Conservation (phyloP, 2,113 vertebrate genomes). For the Chaetops frenatus region DNA sequence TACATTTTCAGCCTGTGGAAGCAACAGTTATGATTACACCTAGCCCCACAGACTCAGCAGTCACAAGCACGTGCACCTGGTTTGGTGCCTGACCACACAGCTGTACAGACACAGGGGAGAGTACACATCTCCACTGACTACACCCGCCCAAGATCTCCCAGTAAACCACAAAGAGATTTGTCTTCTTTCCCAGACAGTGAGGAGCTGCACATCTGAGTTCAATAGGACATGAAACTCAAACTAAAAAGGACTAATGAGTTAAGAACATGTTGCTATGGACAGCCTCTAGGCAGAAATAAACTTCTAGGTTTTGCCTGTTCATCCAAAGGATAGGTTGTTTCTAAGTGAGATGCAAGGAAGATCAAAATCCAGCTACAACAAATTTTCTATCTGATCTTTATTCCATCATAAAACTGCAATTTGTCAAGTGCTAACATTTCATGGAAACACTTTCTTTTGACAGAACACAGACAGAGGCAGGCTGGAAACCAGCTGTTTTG, state of each 20-base stretch:
- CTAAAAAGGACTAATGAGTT: neutral
- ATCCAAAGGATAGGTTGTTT: neutral
- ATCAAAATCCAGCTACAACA: neutral
- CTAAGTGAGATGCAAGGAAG: neutral
- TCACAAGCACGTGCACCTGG: neutral
- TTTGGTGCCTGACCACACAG: neutral
- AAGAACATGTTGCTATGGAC: neutral
- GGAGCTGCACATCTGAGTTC: neutral
- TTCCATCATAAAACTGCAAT: neutral
- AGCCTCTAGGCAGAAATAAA: neutral
- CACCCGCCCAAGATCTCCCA: neutral
- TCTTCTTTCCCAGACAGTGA: neutral
- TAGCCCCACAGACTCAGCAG: neutral
- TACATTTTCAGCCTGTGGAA: neutral
- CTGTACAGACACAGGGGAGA: too few relatives aligned
- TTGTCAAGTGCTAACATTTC: neutral
- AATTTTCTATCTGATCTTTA: neutral
- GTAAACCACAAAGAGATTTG: neutral
- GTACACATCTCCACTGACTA: neutral
- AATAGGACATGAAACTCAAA: neutral
- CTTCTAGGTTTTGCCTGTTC: neutral
- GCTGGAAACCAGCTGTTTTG: neutral
- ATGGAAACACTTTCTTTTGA: neutral
- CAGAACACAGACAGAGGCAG: neutral
- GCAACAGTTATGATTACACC: neutral